Conservation (phyloP, 2,113 vertebrate species). For the Python bivittatus region DNA sequence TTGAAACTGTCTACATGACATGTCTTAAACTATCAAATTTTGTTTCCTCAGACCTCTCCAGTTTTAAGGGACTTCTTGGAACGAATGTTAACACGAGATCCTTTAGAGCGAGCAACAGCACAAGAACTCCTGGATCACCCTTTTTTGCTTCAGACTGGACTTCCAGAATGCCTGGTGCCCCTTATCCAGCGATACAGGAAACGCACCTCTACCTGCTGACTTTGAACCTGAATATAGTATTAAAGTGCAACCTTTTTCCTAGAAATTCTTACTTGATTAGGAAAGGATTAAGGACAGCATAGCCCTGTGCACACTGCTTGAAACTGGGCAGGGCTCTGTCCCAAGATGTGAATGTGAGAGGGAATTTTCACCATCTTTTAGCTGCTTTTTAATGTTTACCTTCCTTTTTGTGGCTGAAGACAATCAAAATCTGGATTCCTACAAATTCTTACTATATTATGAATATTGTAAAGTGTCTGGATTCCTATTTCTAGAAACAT, state of each 20-base stretch:
- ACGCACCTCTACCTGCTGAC: conserved; percentile 81
- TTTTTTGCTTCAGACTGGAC: conserved; percentile 94
- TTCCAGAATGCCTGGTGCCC: conserved; percentile 94
- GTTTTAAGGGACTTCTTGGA: conserved; percentile 95
- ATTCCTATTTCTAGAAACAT: conserved; percentile 24
- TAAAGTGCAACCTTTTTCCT: not conserved
- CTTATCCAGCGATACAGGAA: conserved; percentile 95
- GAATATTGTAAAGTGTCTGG: conserved; percentile 47
- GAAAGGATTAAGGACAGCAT: conserved; percentile 22
- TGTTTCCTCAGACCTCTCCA: conserved; percentile 84
- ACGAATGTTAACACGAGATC: conserved; percentile 92
- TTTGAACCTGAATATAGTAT: not conserved
- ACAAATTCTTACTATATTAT: conserved; percentile 1
- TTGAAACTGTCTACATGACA: fast-evolving
- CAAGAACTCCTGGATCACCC: conserved; percentile 94
- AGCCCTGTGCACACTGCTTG: conserved; percentile 44
- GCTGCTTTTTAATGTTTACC: conserved; percentile 52
- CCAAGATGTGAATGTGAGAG: conserved; percentile 67
- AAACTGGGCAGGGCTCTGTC: conserved; percentile 54
- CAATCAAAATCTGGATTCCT: conserved; percentile 54
- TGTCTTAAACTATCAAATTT: conserved; percentile 34
- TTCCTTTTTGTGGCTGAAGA: conserved; percentile 64
- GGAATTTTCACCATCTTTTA: conserved; percentile 31
- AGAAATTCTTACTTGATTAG: conserved; percentile 17
- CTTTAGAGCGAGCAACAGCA: conserved; percentile 88